Evolutionary conservation across 2,888 invertebrate species (phyloP), one percentile per base, ranked within the genome.

Genomic region (Phalangium opilio): DNA sequence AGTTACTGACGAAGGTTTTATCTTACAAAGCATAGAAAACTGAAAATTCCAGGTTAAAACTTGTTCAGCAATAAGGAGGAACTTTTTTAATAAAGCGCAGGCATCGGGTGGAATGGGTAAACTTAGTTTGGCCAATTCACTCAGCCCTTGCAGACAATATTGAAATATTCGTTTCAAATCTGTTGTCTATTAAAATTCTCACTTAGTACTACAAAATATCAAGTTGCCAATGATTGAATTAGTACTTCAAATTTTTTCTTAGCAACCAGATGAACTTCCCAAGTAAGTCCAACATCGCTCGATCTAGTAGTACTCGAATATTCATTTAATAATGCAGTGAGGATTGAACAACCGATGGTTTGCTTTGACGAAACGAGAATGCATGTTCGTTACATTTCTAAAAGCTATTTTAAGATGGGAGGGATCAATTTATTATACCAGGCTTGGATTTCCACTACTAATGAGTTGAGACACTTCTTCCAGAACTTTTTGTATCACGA

Each of bases 231-330:
- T 27, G 27, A 27, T 27, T 27, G 27, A 41, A 41, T 15, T 48
- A n/a, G n/a, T 60, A 73, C 75, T 72, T 90, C 87, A 70, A 91
- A 90, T 38, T 79, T 76, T 59, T 78, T 78, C 66, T 89, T 90
- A 27, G 83, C 78, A 61, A 77, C 75, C 59, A 81, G 78, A 67
- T 91, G 89, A 33, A 80, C 76, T 66, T 86, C 86, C 83, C 84
- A 89, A 39, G 86, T 79, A 43, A 90, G 70, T 5, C 87, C 86
- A 11, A 86, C 80, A 67, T 85, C 85, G 32, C 85, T 79, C 2
- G 87, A 83, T 61, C 84, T 80, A 1, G 81, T 78, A 3, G 85
- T 83, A 27, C 77, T 82, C 8, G 84, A 81, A 69, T 85, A 89
- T 66, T 90, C 90, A 70, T 84, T 83, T 72, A 90, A 78, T 41